Evolutionary conservation across 2,797 vertebrate genomes (phyloP), one percentile per base, ranked within the genome.

Genomic region (Coccyzus lansbergi): DNA sequence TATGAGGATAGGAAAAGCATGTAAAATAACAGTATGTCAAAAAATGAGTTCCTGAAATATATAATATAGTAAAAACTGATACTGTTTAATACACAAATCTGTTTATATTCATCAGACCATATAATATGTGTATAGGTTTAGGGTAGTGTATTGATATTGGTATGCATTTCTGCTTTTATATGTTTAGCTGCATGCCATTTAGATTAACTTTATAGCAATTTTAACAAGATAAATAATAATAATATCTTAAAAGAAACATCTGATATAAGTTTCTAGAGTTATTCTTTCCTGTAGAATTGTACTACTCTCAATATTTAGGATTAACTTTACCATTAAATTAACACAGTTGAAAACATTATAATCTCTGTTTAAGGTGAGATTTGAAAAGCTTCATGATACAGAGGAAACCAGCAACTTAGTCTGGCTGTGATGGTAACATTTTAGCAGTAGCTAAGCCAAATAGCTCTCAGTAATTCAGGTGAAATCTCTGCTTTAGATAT

Each of bases 261-360:
- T 62, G 59, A 93, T 65, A 77, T n/a, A 84, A 48, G 26, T 59
- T 53, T 79, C 75, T 26, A 63, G 44, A 48, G 70, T 53, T 52
- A 49, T 53, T 78, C 79, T 75, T 16, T 36, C 2, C 68, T 59
- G 20, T 70, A 95, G 68, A 69, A 56, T 55, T 86, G 65, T 46
- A 87, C 42, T 91, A 52, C 55, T 94, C 21, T 93, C 70, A 77
- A 76, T 95, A 88, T 95, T 97, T 96, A 94, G 86, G 90, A 95
- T 94, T 94, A 97, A 96, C 96, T 96, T 97, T 96, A 85, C 87
- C 88, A 89, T 95, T 95, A 96, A 97, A 94, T 95, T 94, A 95
- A 90, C 86, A 70, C 92, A 80, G 88, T 87, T 80, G 86, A 90
- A 93, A 86, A 71, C 49, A 83, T 86, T 72, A 95, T 69, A 86